phyloP scores from a whole-genome alignment of 2,888 invertebrate genomes.

The Pyralis farinalis region DNA sequence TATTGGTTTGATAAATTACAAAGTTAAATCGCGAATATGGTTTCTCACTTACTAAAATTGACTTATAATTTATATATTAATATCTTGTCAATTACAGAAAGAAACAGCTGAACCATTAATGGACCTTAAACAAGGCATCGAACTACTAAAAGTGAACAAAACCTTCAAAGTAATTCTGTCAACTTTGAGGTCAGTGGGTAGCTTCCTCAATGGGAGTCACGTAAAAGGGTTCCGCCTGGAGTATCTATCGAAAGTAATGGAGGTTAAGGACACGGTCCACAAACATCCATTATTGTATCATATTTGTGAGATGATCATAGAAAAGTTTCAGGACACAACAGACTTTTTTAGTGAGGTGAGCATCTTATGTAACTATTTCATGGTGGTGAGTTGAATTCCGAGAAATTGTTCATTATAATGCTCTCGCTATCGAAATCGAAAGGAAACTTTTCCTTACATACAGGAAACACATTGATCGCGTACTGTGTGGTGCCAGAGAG shows the following conservation, averaged over 20 bases:
- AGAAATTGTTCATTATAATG: no score
- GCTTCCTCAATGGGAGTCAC: conserved; percentile 95
- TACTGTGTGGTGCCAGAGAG: no score
- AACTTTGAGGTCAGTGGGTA: conserved; percentile 96
- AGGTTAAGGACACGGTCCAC: conserved; percentile 99
- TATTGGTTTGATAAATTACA: no score
- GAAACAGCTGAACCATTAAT: conserved; percentile 99
- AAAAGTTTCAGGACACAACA: conserved; percentile 96
- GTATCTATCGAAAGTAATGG: conserved; percentile 97
- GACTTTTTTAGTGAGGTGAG: conserved; percentile 98
- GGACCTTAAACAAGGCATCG: conserved; percentile 98
- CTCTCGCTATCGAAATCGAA: no score
- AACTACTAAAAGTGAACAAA: conserved; percentile 93
- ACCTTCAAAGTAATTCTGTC: conserved; percentile 98
- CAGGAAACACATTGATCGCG: no score
- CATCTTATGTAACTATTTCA: no score
- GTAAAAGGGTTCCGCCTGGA: conserved; percentile 98
- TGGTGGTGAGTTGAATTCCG: no score
- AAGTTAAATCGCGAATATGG: no score
- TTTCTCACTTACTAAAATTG: no score
- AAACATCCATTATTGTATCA: conserved; percentile 99
- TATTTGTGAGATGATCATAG: conserved; percentile 98
- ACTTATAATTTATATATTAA: no score
- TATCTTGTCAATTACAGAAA: conserved; percentile 77
- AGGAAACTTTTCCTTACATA: no score